These are phyloP conservation scores for Azorinus chamasolen DNA, from an alignment of 2,888 invertebrate species.

Conservation along the genomic window DNA sequence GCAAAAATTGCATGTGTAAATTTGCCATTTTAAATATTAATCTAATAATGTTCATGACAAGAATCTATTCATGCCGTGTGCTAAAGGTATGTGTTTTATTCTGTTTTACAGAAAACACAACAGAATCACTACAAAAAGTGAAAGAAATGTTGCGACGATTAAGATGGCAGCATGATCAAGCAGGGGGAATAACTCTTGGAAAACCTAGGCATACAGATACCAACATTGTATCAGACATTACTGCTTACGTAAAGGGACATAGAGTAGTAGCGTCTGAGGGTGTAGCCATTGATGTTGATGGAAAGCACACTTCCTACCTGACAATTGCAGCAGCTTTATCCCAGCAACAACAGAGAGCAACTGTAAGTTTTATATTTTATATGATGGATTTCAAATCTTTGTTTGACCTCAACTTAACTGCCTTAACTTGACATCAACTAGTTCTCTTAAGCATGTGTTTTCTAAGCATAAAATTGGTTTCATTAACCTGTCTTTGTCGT, in stretches of 20 bases:
- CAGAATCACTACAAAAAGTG: conserved; percentile 81
- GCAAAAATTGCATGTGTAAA: too few relatives aligned
- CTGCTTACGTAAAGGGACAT: conserved; percentile 79
- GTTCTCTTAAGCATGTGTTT: too few relatives aligned
- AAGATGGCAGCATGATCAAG: conserved; percentile 81
- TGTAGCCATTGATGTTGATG: conserved; percentile 21
- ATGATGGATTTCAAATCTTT: not conserved
- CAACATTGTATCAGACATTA: conserved; percentile 67
- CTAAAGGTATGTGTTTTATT: too few relatives aligned
- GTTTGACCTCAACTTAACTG: too few relatives aligned
- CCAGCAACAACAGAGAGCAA: conserved; percentile 83
- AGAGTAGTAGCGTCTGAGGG: conserved; percentile 11
- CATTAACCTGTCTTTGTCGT: too few relatives aligned
- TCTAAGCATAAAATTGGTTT: too few relatives aligned
- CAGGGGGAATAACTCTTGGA: conserved; percentile 61
- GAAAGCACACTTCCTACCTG: conserved; percentile 43
- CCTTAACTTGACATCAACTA: too few relatives aligned
- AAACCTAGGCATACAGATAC: conserved; percentile 22
- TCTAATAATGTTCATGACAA: too few relatives aligned
- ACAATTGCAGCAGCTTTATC: conserved; percentile 80
- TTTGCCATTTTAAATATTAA: too few relatives aligned
- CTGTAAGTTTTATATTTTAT: conserved; percentile 69
- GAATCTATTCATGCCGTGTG: too few relatives aligned
- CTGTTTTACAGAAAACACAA: conserved; percentile 49
- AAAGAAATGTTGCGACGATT: conserved; percentile 81